Evolutionary conservation across 2,888 invertebrate genomes (phyloP).

Genomic region (Nowickia ferox): DNA sequence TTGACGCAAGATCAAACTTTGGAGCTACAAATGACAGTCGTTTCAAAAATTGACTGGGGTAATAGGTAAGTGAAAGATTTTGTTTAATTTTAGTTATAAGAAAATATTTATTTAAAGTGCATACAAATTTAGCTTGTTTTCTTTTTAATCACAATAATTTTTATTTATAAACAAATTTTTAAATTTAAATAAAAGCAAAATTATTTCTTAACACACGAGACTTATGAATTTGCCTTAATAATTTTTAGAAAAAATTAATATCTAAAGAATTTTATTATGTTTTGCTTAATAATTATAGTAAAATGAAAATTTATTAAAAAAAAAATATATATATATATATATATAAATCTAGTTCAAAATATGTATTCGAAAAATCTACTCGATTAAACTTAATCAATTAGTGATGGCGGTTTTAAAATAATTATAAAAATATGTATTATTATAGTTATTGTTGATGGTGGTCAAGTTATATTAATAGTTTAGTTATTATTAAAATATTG

Average conservation of each 20-base stretch:
- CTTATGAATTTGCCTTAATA: slow-evolving; percentile 56
- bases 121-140: slow-evolving; percentile 73
- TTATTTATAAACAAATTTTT: slow-evolving; percentile 80
- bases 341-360: slow-evolving; percentile 30
- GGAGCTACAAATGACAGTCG: slow-evolving; percentile 93
- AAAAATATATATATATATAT: background rate
- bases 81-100: slow-evolving; percentile 65
- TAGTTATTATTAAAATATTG: slow-evolving; percentile 49
- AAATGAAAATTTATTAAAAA: slow-evolving; percentile 36
- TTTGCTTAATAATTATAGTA: slow-evolving; percentile 26
- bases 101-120: slow-evolving; percentile 74
- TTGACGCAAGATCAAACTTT: slow-evolving; percentile 95
- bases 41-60: slow-evolving; percentile 97
- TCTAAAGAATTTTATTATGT: slow-evolving; percentile 22
- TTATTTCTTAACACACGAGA: slow-evolving; percentile 59
- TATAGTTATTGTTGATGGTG: slow-evolving; percentile 54
- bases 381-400: slow-evolving; percentile 60
- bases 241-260: slow-evolving; percentile 48
- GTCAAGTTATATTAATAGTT: slow-evolving; percentile 55
- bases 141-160: slow-evolving; percentile 82
- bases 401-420: slow-evolving; percentile 65
- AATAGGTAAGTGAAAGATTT: slow-evolving; percentile 83
- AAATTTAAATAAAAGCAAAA: slow-evolving; percentile 76
- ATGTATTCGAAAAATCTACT: slow-evolving; percentile 36
- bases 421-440: slow-evolving; percentile 45